Evolutionary conservation across 2,888 invertebrate genomes (phyloP).

Genomic region (Hoplodrina blanda): DNA sequence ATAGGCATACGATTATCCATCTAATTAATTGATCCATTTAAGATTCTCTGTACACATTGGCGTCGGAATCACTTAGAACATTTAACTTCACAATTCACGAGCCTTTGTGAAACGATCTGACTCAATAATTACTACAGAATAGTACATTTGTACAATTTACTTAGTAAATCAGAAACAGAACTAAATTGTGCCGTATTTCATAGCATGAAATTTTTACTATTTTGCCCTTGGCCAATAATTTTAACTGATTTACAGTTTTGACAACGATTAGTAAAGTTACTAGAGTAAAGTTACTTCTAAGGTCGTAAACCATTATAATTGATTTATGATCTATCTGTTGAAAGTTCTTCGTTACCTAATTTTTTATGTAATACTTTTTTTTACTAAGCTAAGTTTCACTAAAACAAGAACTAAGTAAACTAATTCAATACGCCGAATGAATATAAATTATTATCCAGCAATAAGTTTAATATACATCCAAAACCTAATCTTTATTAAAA

Average conservation of each 20-base stretch:
- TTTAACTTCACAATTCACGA: constrained; percentile 28
- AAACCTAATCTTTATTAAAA: too few species aligned
- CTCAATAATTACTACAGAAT: constrained; percentile 2
- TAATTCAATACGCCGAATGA: too few species aligned
- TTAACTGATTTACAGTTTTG: constrained; percentile 24
- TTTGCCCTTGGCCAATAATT: constrained; percentile 33
- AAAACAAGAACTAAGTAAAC: too few species aligned
- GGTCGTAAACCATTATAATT: constrained; percentile 24
- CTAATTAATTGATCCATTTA: constrained; percentile 38
- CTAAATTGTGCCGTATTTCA: constrained; percentile 11
- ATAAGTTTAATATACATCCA: too few species aligned
- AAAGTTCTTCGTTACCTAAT: neutral
- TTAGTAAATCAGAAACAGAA: constrained; percentile 9
- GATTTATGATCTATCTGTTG: constrained; percentile 9
- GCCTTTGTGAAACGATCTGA: constrained; percentile 24
- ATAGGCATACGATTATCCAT: constrained; percentile 16
- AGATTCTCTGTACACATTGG: constrained; percentile 20
- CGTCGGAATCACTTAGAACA: constrained; percentile 20
- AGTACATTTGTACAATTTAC: constrained; percentile 7
- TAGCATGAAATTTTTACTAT: constrained; percentile 10
- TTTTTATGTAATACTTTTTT: constrained; percentile 21
- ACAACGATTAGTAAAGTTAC: constrained; percentile 20
- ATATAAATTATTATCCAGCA: too few species aligned
- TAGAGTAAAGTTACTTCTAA: constrained; percentile 16
- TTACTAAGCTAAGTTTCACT: neutral